phyloP scores from a whole-genome alignment of 2,797 vertebrate genomes.

The Propithecus perrieri region DNA sequence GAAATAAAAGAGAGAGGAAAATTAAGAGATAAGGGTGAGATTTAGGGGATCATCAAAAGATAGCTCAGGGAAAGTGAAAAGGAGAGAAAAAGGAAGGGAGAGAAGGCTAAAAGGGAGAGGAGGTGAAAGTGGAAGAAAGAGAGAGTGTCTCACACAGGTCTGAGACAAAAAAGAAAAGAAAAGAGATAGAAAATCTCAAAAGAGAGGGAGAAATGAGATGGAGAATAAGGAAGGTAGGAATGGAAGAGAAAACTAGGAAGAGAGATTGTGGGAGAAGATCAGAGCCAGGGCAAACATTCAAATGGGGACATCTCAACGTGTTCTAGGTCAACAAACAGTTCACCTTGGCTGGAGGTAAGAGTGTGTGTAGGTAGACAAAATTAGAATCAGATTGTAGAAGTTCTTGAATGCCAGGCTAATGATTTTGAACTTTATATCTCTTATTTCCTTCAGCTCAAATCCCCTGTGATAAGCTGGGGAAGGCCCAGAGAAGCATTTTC shows the following conservation, averaged over 20 bases:
- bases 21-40: background rate
- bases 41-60: background rate
- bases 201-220: background rate
- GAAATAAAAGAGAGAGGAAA: background rate
- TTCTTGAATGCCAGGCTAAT: background rate
- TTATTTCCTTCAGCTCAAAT: conserved; percentile 53
- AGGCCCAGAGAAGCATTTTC: background rate
- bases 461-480: background rate
- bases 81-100: background rate
- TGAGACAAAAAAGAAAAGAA: background rate
- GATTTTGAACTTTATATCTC: conserved; percentile 40
- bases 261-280: background rate
- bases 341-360: conserved; percentile 17
- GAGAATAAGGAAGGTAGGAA: background rate
- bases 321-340: conserved; percentile 13
- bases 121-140: background rate
- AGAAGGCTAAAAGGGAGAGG: background rate
- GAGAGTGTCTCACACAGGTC: background rate
- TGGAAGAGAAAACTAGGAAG: conserved; percentile 11
- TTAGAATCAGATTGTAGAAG: conserved; percentile 16
- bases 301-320: background rate
- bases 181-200: background rate
- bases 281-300: background rate
- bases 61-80: background rate
- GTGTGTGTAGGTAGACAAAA: background rate